These are phyloP conservation scores for Dicranocentrus wangi DNA, from an alignment of 2,888 invertebrate genomes.

Conservation along the genomic window DNA sequence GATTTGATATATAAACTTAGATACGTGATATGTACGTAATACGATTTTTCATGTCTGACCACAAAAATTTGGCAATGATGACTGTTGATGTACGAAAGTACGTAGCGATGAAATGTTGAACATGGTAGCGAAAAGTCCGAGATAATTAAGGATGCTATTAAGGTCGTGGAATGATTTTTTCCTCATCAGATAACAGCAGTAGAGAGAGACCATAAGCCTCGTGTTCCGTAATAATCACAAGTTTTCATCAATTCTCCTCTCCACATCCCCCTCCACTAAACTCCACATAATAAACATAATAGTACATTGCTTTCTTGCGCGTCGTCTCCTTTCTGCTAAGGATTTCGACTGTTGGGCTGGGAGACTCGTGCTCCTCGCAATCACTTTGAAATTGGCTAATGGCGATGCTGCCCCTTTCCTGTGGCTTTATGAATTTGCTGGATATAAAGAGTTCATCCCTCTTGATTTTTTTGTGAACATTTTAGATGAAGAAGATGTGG, in stretches of 20 bases:
- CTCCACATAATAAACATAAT: background rate
- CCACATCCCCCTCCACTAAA: no score
- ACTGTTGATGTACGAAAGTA: no score
- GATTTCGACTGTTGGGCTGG: no score
- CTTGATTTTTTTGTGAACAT: background rate
- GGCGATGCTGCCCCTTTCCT: background rate
- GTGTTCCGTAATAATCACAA: background rate
- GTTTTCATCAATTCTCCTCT: no score
- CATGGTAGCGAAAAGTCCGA: no score
- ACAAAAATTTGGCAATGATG: no score
- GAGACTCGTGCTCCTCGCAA: background rate
- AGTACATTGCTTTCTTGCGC: no score
- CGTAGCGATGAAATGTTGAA: no score
- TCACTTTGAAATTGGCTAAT: background rate
- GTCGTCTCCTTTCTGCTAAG: no score
- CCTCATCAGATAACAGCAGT: slow-evolving; percentile 23
- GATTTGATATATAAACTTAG: no score
- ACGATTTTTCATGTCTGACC: no score
- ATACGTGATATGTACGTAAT: no score
- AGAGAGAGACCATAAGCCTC: background rate
- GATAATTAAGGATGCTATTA: slow-evolving; percentile 27
- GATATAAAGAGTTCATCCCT: slow-evolving; percentile 1
- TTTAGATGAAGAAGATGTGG: background rate
- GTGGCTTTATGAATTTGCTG: background rate
- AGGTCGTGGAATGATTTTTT: slow-evolving; percentile 16